phyloP scores from a whole-genome alignment of 2,888 invertebrate genomes.

The Xylophagus ater region DNA sequence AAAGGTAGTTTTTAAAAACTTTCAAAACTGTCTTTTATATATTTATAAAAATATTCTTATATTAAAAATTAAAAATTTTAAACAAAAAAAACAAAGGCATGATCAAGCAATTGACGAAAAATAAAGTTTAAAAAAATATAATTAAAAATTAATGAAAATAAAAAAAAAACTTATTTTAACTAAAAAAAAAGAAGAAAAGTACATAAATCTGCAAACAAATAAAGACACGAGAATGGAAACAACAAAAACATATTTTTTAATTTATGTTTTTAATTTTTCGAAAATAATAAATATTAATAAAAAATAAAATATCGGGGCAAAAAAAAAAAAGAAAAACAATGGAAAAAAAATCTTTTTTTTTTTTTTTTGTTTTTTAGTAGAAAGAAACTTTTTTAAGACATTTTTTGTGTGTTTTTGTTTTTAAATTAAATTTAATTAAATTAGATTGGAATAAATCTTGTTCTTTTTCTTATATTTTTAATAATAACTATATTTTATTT shows the following conservation, averaged over 20 bases:
- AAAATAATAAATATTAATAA: neutral
- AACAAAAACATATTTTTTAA: too few relatives aligned
- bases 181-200: neutral
- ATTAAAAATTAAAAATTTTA: neutral
- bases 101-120: neutral
- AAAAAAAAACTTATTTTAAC: neutral
- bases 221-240: neutral
- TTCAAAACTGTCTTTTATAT: neutral
- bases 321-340: neutral
- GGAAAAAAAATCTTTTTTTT: neutral
- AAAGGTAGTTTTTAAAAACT: neutral
- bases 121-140: neutral
- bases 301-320: neutral
- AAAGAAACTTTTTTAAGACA: constrained; percentile 11
- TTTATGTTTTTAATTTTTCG: too few relatives aligned
- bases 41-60: neutral
- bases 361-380: neutral
- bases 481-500: constrained; percentile 6
- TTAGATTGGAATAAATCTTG: constrained; percentile 10
- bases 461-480: constrained; percentile 7
- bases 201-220: neutral
- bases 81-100: neutral
- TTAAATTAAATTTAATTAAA: too few relatives aligned
- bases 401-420: constrained; percentile 9
- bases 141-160: neutral